A percentile compares a stretch with the other conserved stretches of the same genome.
These are phyloP conservation scores for Romanogobio albipinnatus DNA, from an alignment of 2,113 vertebrate genomes.

Conservation along the genomic window DNA sequence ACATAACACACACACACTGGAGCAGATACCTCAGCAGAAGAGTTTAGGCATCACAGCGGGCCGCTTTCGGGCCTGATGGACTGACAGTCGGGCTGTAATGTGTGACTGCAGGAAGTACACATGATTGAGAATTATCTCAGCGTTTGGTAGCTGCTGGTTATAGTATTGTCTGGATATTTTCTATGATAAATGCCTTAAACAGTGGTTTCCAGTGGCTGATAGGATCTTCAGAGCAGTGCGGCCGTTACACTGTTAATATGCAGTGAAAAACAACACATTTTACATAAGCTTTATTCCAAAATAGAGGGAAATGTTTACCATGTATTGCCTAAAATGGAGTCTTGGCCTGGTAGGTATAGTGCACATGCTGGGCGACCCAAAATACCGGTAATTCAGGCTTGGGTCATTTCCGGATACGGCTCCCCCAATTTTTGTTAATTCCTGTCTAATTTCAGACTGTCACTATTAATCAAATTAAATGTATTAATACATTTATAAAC, in stretches of 20 bases:
- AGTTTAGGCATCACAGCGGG: neutral
- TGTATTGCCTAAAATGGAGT: neutral
- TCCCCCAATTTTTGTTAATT: neutral
- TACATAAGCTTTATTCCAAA: neutral
- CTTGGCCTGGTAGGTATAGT: neutral
- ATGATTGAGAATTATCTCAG: conserved; percentile 10
- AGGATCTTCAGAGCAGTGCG: neutral
- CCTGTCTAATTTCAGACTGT: neutral
- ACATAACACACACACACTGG: conserved; percentile 39
- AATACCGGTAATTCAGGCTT: neutral
- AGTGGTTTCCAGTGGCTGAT: neutral
- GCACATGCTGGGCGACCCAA: neutral
- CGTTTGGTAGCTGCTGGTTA: neutral
- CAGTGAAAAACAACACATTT: neutral
- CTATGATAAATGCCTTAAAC: neutral
- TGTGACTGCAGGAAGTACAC: neutral
- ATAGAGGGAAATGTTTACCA: neutral
- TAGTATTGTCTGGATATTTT: neutral
- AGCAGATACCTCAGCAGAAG: conserved; percentile 4
- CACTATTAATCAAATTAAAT: neutral
- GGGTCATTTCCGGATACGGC: neutral
- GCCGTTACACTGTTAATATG: neutral
- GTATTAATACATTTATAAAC: neutral
- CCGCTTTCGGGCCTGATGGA: neutral
- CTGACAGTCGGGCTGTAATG: neutral